phyloP scores from a whole-genome alignment of 2,888 invertebrate genomes.

The Torymus aiolomorphi region DNA sequence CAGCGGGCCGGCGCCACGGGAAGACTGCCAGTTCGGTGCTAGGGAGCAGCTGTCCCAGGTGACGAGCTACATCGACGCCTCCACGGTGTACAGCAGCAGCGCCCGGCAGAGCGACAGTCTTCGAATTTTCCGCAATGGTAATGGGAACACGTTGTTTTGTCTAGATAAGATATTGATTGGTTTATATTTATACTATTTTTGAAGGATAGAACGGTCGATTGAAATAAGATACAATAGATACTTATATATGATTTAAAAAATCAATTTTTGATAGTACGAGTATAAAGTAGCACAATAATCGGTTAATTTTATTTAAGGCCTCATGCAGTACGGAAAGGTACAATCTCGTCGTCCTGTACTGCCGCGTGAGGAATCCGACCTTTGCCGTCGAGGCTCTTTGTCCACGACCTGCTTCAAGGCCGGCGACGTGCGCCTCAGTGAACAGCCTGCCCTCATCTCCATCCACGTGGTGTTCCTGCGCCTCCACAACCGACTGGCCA shows the following conservation, averaged over 20 bases:
- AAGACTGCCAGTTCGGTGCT: conserved; percentile 88
- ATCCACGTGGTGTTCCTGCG: conserved; percentile 86
- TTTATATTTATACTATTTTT: too few species aligned
- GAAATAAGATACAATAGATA: too few species aligned
- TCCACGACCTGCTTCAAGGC: conserved; percentile 86
- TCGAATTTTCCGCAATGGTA: conserved; percentile 86
- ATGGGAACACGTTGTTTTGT: not conserved
- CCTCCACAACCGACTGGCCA: conserved; percentile 86
- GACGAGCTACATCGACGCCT: conserved; percentile 89
- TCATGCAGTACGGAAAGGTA: conserved; percentile 80
- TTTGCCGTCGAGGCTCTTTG: conserved; percentile 84
- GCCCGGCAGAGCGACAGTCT: conserved; percentile 81
- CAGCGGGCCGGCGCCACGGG: conserved; percentile 87
- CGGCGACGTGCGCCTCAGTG: conserved; percentile 87
- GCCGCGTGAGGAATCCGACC: conserved; percentile 80
- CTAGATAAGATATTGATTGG: too few species aligned
- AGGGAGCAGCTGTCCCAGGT: conserved; percentile 91
- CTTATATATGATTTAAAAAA: too few species aligned
- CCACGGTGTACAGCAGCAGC: conserved; percentile 87
- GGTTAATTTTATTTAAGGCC: conserved; percentile 62
- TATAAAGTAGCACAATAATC: too few species aligned
- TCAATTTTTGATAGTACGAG: too few species aligned
- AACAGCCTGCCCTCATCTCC: conserved; percentile 87
- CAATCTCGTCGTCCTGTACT: conserved; percentile 79
- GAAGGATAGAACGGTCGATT: too few species aligned